Evolutionary conservation across 2,888 invertebrate genomes (phyloP), one percentile per base, ranked within the genome.

Genomic region (Beris chalybata): DNA sequence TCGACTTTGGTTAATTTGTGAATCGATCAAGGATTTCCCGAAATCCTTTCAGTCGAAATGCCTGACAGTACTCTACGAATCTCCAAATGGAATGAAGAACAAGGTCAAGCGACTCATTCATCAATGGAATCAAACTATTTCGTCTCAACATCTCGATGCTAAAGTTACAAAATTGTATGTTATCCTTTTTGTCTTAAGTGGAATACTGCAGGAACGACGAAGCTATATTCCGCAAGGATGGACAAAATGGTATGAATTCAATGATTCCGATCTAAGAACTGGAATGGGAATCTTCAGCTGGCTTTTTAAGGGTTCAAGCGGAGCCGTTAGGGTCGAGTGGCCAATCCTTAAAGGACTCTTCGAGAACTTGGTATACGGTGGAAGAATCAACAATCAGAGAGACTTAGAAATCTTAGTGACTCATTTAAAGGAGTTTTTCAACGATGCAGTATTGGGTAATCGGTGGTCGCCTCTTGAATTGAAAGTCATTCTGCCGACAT

Each of bases 151-250:
- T 32, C 54, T 47, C 12, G 81, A 81, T 13, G 71, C 80, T 5
- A 77, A 85, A 71, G 82, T 86, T 56, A 78, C 83, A 71, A 86
- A 84, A 72, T 84, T 87, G 59, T 84, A 91, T 66, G 88, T 97
- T 73, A 88, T 91, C 5, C 81, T 97, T 13, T 89, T 95, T 70
- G 91, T 92, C 85, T 84, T 93, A 65, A 96, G 97, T 78, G 95
- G 97, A 1, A 84, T 97, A 12, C 84, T 95, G 61, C 92, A 92
- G 78, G 98, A 99, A 80, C 85, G 99, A 48, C 85, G 97, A 67
- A 92, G 90, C 61, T 98, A 90, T 78, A 92, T 96, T 72, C 96
- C 96, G 1, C 93, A 94, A 84, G 89, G 94, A 0, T 95, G 95
- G 95, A 90, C 90, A 1, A 92, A 90, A 76, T 87, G 87, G 76